Evolutionary conservation across 1,140 invertebrate species (phyloP), one percentile per base, ranked within the genome.

Genomic region (Conus ventricosus): DNA sequence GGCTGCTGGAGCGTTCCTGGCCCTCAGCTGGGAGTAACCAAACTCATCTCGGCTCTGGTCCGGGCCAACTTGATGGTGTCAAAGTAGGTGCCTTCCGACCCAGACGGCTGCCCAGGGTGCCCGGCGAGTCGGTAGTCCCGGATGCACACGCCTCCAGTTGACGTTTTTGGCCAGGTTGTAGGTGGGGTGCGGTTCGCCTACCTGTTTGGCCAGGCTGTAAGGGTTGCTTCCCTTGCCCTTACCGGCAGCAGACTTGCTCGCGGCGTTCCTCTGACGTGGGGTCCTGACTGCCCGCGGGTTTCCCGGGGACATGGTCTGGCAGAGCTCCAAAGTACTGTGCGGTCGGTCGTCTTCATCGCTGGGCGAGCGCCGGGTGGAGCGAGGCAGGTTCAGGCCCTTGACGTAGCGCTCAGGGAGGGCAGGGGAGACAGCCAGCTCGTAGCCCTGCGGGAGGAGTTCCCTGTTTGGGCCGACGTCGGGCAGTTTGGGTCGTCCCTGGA

Each of bases 291-390:
- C n/a, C 23, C n/a, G 57, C 84, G 0, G 57, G 84, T 25, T 39
- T 15, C 57, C 63, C n/a, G n/a, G 55, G 54, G 60, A 55, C 39
- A 53, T 17, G 23, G 60, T 85, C 84, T 23, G 84, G 84, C 23
- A 85, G 60, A 8, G 84, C 27, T 85, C 84, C 84, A 85, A 85
- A 23, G 57, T 85, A 85, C 60, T 60, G 84, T 85, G 55, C 20
- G 67, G 67, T 20, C 67, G 67, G 23, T 71, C 13, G 67, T 71
- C 67, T 0, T 71, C 67, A 20, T 71, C 67, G 67, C 20, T 8
- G 67, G 67, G 67, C 67, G 23, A 71, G 67, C 7, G 7, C 6
- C 20, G 67, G 67, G 13, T 23, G 67, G 15, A 23, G 20, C 15
- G 67, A 20, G 67, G 67, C 4, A 71, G 67, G 67, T 71, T 13